phyloP scores from a whole-genome alignment of 2,797 vertebrate species.

The Rhabdophis nuchalis region DNA sequence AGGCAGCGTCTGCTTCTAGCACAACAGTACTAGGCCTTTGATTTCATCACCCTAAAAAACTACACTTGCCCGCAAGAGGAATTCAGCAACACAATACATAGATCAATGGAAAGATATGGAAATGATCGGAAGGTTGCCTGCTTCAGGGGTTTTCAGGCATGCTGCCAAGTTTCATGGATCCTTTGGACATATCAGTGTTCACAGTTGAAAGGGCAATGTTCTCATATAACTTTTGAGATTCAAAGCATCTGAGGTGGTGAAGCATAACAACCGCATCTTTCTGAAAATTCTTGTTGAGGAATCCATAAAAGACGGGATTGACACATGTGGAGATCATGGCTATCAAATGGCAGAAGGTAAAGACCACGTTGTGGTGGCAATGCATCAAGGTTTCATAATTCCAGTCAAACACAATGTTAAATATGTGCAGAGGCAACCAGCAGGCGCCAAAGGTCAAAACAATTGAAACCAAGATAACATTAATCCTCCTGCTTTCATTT shows the following conservation, averaged over 20 bases:
- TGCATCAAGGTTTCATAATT: constrained; percentile 67
- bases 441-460: constrained; percentile 80
- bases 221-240: constrained; percentile 62
- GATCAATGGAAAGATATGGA: not conserved
- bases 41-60: not conserved
- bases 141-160: constrained; percentile 46
- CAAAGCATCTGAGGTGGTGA: constrained; percentile 60
- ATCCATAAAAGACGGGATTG: constrained; percentile 80
- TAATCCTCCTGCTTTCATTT: constrained; percentile 81
- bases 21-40: not conserved
- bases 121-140: not conserved
- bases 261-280: constrained; percentile 65
- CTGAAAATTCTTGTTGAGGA: constrained; percentile 75
- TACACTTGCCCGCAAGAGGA: not conserved
- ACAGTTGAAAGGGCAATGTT: constrained; percentile 67
- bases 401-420: constrained; percentile 83
- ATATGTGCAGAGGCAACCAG: constrained; percentile 86
- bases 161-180: constrained; percentile 59
- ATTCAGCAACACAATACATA: not conserved
- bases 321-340: constrained; percentile 86
- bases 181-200: constrained; percentile 65
- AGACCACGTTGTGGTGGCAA: constrained; percentile 69
- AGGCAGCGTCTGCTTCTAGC: not conserved
- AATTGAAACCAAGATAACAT: constrained; percentile 78
- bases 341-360: constrained; percentile 75